Conservation (phyloP, 2,888 invertebrate species). For the Zaprionus obscuricornis region DNA sequence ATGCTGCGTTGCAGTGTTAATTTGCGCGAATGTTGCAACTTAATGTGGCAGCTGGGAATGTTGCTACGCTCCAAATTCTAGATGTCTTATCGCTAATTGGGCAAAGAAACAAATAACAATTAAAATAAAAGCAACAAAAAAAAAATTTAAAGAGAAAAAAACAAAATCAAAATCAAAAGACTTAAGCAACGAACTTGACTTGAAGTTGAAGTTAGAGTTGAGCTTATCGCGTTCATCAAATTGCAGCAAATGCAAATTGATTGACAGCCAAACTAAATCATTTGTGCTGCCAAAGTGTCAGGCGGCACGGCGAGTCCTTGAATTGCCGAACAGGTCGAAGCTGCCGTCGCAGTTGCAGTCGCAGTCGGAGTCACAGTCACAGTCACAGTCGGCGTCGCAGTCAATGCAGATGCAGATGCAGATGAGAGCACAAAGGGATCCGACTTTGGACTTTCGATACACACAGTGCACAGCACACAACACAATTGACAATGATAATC, state of each 20-base stretch:
- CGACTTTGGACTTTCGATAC: conserved; percentile 48
- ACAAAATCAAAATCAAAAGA: conserved; percentile 29
- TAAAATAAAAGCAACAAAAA: conserved; percentile 51
- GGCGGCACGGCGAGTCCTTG: conserved; percentile 39
- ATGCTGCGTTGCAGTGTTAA: conserved; percentile 63
- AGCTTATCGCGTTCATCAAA: conserved; percentile 28
- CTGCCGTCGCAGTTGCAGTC: conserved; percentile 9
- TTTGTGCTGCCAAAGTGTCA: conserved; percentile 68
- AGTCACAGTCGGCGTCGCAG: no score
- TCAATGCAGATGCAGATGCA: conserved; percentile 10
- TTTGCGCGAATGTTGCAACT: conserved; percentile 72
- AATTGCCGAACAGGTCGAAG: neutral
- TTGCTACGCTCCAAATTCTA: conserved; percentile 25
- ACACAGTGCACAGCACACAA: conserved; percentile 65
- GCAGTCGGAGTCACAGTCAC: no score
- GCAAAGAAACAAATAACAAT: conserved; percentile 64
- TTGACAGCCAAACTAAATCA: conserved; percentile 72
- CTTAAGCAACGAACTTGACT: conserved; percentile 42
- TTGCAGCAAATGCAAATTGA: conserved; percentile 53
- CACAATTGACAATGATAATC: conserved; percentile 75
- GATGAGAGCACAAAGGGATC: conserved; percentile 56
- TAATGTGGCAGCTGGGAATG: conserved; percentile 45
- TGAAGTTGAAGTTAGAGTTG: no score
- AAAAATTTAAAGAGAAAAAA: conserved; percentile 25
- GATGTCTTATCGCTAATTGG: conserved; percentile 73